Conservation (phyloP, 2,888 invertebrate genomes). For the Congeria kusceri region DNA sequence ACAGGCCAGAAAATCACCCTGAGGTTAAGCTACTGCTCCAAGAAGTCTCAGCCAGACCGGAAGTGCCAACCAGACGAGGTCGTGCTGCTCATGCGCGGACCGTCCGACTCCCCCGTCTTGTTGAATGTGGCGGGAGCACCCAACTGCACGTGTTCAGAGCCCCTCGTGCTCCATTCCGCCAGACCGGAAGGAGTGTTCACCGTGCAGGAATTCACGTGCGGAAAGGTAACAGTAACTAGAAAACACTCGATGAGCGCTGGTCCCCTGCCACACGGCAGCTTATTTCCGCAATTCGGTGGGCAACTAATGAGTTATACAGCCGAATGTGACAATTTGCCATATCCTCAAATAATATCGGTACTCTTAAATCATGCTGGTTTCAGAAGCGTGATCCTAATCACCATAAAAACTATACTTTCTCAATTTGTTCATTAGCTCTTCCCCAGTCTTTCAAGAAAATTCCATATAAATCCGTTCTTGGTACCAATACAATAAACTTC, state of each 20-base stretch:
- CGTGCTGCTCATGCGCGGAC: constrained; percentile 41
- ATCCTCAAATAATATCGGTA: too few relatives aligned
- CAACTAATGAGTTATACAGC: too few relatives aligned
- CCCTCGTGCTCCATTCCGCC: constrained; percentile 34
- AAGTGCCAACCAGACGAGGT: constrained; percentile 36
- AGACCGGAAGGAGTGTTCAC: constrained; percentile 43
- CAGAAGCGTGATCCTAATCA: too few relatives aligned
- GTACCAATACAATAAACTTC: too few relatives aligned
- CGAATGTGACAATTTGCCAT: too few relatives aligned
- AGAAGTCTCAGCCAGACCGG: constrained; percentile 21
- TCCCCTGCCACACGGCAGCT: too few relatives aligned
- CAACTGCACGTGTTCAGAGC: constrained; percentile 37
- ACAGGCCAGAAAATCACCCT: constrained; percentile 37
- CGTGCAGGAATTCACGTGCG: constrained; percentile 42
- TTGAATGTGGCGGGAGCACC: constrained; percentile 43
- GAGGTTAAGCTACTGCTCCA: constrained; percentile 43
- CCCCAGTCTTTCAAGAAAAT: too few relatives aligned
- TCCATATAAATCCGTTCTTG: too few relatives aligned
- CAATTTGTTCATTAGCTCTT: too few relatives aligned
- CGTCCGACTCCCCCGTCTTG: constrained; percentile 35
- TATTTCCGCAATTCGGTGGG: too few relatives aligned
- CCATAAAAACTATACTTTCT: too few relatives aligned
- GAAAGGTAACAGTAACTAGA: constrained; percentile 27
- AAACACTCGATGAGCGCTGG: background rate
- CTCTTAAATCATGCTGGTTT: too few relatives aligned